Evolutionary conservation across 2,797 vertebrate species (phyloP).

Genomic region (Lagocephalus sceleratus): DNA sequence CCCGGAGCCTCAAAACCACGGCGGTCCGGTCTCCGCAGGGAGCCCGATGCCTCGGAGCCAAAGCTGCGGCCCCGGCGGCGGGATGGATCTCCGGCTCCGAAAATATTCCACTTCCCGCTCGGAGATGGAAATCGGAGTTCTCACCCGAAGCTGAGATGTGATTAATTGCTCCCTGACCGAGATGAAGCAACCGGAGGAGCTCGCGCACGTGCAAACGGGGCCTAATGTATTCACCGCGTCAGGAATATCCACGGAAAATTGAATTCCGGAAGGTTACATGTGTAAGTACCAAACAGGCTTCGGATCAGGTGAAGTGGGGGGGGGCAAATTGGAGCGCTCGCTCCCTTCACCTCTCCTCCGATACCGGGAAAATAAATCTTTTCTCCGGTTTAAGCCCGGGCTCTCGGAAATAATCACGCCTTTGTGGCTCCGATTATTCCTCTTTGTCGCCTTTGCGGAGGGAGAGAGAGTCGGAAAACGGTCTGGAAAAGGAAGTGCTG

Average conservation of each 20-base stretch:
- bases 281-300: conserved; percentile 60
- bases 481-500: too few relatives aligned
- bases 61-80: conserved; percentile 43
- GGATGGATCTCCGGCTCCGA: conserved; percentile 56
- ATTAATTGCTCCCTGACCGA: conserved; percentile 70
- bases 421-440: too few relatives aligned
- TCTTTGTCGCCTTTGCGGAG: too few relatives aligned
- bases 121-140: conserved; percentile 75
- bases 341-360: too few relatives aligned
- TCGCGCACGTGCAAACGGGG: conserved; percentile 55
- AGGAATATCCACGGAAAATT: conserved; percentile 72
- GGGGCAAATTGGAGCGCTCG: too few relatives aligned
- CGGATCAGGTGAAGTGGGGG: conserved; percentile 64
- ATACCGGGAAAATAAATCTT: too few relatives aligned
- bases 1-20: too few relatives aligned
- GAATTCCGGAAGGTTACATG: conserved; percentile 63
- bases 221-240: conserved; percentile 62
- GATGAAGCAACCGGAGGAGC: conserved; percentile 65
- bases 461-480: too few relatives aligned
- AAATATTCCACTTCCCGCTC: conserved; percentile 65
- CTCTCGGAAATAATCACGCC: too few relatives aligned
- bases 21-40: conserved; percentile 34
- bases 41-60: conserved; percentile 55
- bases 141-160: conserved; percentile 75
- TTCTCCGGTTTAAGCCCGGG: too few relatives aligned